Percentiles rank a stretch among this genome's conserved stretches.
Evolutionary conservation across 2,113 vertebrate species (phyloP).

Genomic region (Rallus limicola): DNA sequence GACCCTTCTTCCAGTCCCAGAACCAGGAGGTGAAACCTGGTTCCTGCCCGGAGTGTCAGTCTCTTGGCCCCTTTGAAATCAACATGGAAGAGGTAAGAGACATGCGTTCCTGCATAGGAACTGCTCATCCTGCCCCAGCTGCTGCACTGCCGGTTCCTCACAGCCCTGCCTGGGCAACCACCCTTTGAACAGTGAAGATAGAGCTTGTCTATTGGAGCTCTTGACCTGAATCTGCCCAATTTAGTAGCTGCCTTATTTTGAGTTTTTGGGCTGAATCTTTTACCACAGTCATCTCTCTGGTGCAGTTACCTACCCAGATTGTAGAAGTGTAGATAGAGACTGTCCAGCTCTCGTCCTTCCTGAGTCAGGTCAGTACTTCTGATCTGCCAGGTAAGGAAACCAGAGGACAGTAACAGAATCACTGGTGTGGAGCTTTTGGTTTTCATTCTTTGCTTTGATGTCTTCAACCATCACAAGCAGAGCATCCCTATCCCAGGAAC

Average conservation of each 20-base stretch:
- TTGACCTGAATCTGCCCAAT: not conserved
- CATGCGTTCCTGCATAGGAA: not conserved
- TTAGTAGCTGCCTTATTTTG: not conserved
- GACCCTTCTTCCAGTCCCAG: constrained; percentile 96
- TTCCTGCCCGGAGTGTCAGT: constrained; percentile 96
- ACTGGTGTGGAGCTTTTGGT: not conserved
- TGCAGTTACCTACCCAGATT: not conserved
- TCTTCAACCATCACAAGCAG: not conserved
- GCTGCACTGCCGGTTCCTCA: not conserved
- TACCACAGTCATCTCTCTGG: not conserved
- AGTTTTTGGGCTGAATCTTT: not conserved
- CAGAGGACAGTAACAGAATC: not conserved
- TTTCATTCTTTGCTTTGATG: not conserved
- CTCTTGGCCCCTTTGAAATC: constrained; percentile 93
- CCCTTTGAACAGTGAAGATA: not conserved
- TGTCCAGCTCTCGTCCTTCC: not conserved
- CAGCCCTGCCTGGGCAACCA: not conserved
- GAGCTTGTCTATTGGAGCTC: not conserved
- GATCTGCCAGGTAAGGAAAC: not conserved
- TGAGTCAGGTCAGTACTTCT: not conserved
- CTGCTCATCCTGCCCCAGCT: not conserved
- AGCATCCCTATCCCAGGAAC: not conserved
- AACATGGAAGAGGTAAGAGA: constrained; percentile 96
- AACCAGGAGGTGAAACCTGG: constrained; percentile 98
- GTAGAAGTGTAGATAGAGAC: not conserved